Evolutionary conservation across 2,888 invertebrate genomes (phyloP), one percentile per base, ranked within the genome.

Genomic region (Athripsodes cinereus): DNA sequence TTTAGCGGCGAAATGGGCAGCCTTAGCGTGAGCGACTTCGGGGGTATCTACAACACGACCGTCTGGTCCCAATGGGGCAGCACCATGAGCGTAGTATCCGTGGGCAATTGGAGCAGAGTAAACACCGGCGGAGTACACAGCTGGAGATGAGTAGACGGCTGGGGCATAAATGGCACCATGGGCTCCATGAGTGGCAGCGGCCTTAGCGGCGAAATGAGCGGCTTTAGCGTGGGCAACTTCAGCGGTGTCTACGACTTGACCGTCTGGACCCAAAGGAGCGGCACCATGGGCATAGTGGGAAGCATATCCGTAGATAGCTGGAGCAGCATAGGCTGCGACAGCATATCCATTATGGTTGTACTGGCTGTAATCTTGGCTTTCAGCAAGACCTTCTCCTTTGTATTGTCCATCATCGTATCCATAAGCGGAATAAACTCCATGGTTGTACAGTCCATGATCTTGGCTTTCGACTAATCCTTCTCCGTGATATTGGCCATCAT

Each of bases 1-100:
- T 34, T 81, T 76, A 52, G 82, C 82, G 53, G 81, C 74, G 60
- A 81, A 75, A 71, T 84, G 83, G 53, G 79, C 76, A 58, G 81
- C 80, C 66, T 80, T 80, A 44, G 83, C 83, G 62, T 79, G 80
- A 61, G 82, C 81, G 19, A 60, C 60, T 52, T 60, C 60, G 31
- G 51, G 47, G 52, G 60, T 60, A 52, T 60, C 60, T 16, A 60
- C 57, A 40, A 60, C 61, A 44, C 58, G 58, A 35, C 61, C 61
- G 22, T 61, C 61, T 18, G 55, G 50, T 3, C 56, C 34, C 22
- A 50, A 18, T 21, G 53, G 44, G 21, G 22, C 53, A 18, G 53
- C 53, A 8, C 46, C 54, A 54, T 55, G 49, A 35, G 55, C 48
- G 35, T 49, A 48, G 22, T 44, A 44, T 21, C 54, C 54, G 21